Base-by-base conservation (phyloP, 2,888 invertebrate species). In the Pardosa pseudoannulata region DNA sequence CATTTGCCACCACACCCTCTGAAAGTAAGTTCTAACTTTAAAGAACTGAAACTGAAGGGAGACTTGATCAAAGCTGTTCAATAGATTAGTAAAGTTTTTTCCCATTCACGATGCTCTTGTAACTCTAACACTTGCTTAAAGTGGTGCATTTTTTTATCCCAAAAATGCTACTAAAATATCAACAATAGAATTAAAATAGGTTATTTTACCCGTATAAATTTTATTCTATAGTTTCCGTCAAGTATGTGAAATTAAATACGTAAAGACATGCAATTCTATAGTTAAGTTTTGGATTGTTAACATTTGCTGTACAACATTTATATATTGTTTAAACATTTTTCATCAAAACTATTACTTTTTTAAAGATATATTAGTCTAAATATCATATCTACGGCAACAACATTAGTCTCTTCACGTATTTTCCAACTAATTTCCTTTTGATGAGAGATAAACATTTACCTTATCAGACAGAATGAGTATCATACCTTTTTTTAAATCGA, bases 1-100 rank as follows among this genome's bases (percentile, higher is more conserved):
- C 83, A 78, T 65, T 28, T 78, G 83, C 83, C 83, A 85, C 73
- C 41, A 72, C 67, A 79, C 67, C 83, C 72, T 65, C 27, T n/a
- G 32, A 80, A 80, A 19, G 56, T 1, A 56, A 56, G 1, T 23
- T 56, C 6, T 23, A 56, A 23, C 56, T 13, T 2, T 16, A 46
- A 46, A n/a, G n/a, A n/a, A n/a, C n/a, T n/a, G n/a, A n/a, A n/a
- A n/a, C n/a, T n/a, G n/a, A n/a, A n/a, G n/a, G n/a, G n/a, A n/a
- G n/a, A n/a, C n/a, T n/a, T n/a, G n/a, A n/a, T n/a, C n/a, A n/a
- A n/a, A n/a, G n/a, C n/a, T n/a, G n/a, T n/a, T n/a, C n/a, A n/a
- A n/a, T n/a, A n/a, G n/a, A n/a, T n/a, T n/a, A n/a, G n/a, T n/a
- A n/a, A n/a, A n/a, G n/a, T n/a, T n/a, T n/a, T n/a, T n/a, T n/a